Evolutionary conservation across 2,888 invertebrate genomes (phyloP).

Genomic region (Noctua comes): DNA sequence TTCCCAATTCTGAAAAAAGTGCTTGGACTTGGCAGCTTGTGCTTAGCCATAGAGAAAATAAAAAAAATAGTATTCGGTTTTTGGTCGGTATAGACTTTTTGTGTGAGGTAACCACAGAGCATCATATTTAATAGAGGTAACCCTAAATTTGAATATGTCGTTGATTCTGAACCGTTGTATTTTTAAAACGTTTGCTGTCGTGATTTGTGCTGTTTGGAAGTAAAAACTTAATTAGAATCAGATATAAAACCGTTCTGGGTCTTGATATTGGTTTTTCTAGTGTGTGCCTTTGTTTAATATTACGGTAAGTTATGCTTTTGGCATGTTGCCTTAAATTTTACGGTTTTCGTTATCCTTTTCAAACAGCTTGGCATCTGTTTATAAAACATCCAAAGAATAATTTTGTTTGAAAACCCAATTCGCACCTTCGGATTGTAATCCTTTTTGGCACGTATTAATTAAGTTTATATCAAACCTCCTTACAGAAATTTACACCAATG

Average conservation of each 20-base stretch:
- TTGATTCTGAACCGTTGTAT: slow-evolving; percentile 58
- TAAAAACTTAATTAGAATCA: slow-evolving; percentile 14
- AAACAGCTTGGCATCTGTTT: slow-evolving; percentile 9
- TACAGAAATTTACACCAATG: slow-evolving; percentile 64
- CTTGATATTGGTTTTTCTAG: slow-evolving; percentile 3
- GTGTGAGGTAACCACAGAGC: slow-evolving; percentile 38
- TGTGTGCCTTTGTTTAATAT: slow-evolving; percentile 27
- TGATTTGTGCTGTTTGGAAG: slow-evolving; percentile 26
- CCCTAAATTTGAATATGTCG: slow-evolving; percentile 61
- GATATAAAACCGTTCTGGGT: slow-evolving; percentile 5
- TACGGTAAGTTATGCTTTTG: slow-evolving; percentile 36
- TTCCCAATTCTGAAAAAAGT: neutral
- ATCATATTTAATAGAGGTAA: slow-evolving; percentile 25
- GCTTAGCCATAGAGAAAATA: slow-evolving; percentile 6
- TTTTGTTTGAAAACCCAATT: neutral
- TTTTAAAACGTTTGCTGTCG: slow-evolving; percentile 52
- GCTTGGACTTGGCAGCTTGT: neutral
- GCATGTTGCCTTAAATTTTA: neutral
- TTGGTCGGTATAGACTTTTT: slow-evolving; percentile 4
- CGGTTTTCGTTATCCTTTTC: neutral
- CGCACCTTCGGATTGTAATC: neutral
- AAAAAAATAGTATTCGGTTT: neutral
- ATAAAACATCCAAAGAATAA: neutral
- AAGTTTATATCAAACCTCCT: slow-evolving; percentile 59
- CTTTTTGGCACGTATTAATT: neutral